A percentile compares a stretch with the other conserved stretches of the same genome.
phyloP scores from a whole-genome alignment of 2,888 invertebrate species.

The Anoncus sp. region DNA sequence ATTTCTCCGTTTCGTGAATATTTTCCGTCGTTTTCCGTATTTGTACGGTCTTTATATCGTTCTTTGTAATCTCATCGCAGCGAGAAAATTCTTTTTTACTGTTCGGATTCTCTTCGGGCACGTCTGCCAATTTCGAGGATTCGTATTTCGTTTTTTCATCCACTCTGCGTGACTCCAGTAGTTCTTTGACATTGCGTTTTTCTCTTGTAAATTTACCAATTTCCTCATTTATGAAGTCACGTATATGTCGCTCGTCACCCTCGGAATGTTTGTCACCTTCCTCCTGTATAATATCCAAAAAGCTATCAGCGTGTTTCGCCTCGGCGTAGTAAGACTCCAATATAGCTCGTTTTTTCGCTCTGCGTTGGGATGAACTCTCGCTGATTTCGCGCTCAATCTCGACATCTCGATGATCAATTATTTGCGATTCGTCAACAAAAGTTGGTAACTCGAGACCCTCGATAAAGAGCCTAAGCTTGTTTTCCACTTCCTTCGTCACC shows the following conservation, averaged over 20 bases:
- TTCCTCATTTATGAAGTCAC: conserved; percentile 85
- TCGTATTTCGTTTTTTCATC: conserved; percentile 25
- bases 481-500: conserved; percentile 78
- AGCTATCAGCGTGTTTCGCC: conserved; percentile 86
- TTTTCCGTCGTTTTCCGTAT: conserved; percentile 20
- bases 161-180: conserved; percentile 22
- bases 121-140: background rate
- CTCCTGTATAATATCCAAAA: conserved; percentile 91
- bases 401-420: conserved; percentile 51
- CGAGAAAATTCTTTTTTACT: background rate
- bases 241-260: conserved; percentile 82
- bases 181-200: conserved; percentile 78
- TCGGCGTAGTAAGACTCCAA: conserved; percentile 86
- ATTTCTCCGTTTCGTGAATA: conserved; percentile 32
- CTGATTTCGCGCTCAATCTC: conserved; percentile 53
- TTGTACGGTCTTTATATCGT: conserved; percentile 37
- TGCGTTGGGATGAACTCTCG: conserved; percentile 76
- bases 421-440: conserved; percentile 55
- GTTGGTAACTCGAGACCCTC: conserved; percentile 76
- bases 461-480: conserved; percentile 77
- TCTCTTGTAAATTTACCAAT: conserved; percentile 82
- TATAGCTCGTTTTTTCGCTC: conserved; percentile 85
- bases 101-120: background rate
- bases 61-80: conserved; percentile 27
- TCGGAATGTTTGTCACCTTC: conserved; percentile 89